Percentiles rank a stretch among this genome's conserved stretches.
Conservation (phyloP, 2,797 vertebrate species). For the Anguilla pacifica region DNA sequence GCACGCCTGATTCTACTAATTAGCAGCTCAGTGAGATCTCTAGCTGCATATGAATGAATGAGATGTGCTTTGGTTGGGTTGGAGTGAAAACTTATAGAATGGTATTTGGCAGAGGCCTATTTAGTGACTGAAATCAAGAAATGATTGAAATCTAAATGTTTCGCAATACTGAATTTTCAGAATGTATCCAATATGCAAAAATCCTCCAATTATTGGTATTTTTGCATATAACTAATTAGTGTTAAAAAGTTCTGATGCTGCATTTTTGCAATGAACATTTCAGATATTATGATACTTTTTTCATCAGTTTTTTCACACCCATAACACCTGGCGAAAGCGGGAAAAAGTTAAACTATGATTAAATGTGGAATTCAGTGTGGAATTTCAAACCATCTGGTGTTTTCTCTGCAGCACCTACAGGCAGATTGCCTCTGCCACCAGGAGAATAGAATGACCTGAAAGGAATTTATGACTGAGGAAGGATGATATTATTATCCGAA, state of each 20-base stretch:
- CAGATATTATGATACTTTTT: not conserved
- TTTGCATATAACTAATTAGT: not conserved
- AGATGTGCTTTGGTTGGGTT: no score
- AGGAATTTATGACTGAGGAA: not conserved
- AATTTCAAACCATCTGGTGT: not conserved
- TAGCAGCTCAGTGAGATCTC: no score
- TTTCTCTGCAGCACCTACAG: not conserved
- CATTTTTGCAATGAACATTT: not conserved
- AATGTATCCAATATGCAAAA: not conserved
- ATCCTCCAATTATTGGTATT: not conserved
- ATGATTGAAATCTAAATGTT: not conserved
- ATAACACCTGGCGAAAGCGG: no score
- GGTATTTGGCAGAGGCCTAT: no score
- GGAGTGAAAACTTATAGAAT: no score
- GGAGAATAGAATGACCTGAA: not conserved
- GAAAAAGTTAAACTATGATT: not conserved
- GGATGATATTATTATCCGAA: not conserved
- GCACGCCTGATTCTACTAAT: no score
- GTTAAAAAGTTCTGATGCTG: not conserved
- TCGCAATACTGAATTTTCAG: not conserved
- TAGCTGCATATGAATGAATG: no score
- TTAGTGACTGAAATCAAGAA: not conserved
- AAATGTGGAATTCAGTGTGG: not conserved
- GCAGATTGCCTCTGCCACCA: not conserved
- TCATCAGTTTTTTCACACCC: not conserved